Percentiles rank a stretch among this genome's conserved stretches.
phyloP scores from a whole-genome alignment of 2,888 invertebrate species.

The Pardosa pseudoannulata region DNA sequence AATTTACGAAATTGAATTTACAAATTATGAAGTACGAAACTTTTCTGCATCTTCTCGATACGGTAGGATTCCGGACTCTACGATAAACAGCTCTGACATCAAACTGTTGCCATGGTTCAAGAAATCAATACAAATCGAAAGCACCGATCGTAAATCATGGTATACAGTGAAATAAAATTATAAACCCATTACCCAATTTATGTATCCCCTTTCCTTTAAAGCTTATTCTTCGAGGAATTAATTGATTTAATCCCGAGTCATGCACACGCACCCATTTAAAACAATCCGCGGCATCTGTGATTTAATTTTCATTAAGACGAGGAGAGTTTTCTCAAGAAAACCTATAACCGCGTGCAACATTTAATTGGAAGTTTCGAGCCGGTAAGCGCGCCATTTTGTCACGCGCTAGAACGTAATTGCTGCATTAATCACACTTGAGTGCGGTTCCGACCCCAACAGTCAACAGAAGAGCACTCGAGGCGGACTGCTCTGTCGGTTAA shows the following conservation, averaged over 20 bases:
- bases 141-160: not conserved
- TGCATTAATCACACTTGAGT: slow-evolving; percentile 54
- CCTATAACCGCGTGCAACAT: slow-evolving; percentile 37
- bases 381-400: slow-evolving; percentile 52
- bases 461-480: not conserved
- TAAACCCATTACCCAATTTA: slow-evolving; percentile 13
- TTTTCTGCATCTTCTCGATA: no score
- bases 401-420: slow-evolving; percentile 54
- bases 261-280: slow-evolving; percentile 14
- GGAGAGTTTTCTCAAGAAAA: slow-evolving; percentile 10
- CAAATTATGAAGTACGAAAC: no score
- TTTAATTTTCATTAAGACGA: slow-evolving; percentile 43
- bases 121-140: not conserved
- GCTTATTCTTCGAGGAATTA: not conserved
- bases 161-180: not conserved
- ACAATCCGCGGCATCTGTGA: slow-evolving; percentile 45
- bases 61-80: no score
- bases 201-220: not conserved
- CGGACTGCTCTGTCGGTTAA: not conserved
- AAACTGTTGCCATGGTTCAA: not conserved
- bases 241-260: not conserved
- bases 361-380: slow-evolving; percentile 55
- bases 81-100: no score
- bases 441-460: not conserved
- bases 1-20: no score